These are phyloP conservation scores for Spinibarbus caldwelli DNA, from an alignment of 2,797 vertebrate species.

Conservation along the genomic window DNA sequence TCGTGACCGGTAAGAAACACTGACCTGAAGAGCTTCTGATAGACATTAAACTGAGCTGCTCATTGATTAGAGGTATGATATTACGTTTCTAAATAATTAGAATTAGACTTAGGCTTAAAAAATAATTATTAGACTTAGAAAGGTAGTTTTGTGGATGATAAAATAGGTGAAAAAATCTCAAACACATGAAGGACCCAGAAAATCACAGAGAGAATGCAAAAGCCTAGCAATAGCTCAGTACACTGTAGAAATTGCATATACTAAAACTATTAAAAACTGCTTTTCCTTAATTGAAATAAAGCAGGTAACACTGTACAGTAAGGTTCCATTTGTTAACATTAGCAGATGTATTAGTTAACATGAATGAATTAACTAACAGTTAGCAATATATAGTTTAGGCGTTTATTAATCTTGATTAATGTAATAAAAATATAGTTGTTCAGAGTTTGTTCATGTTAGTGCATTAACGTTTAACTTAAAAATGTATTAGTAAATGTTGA, in stretches of 20 bases:
- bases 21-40: not conserved
- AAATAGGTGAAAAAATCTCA: too few species aligned
- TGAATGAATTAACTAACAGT: not conserved
- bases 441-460: not conserved
- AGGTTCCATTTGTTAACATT: not conserved
- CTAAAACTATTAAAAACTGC: too few species aligned
- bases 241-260: not conserved
- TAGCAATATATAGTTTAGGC: not conserved
- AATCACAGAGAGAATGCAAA: not conserved
- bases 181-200: not conserved
- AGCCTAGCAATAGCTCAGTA: not conserved
- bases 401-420: not conserved
- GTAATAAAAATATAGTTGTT: not conserved
- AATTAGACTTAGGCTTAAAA: too few species aligned
- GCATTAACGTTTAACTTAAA: not conserved
- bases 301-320: not conserved
- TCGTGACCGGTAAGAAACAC: slow-evolving; percentile 83
- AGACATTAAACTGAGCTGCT: not conserved
- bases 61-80: not conserved
- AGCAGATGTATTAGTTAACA: not conserved
- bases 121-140: too few species aligned
- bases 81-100: not conserved
- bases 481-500: not conserved
- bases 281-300: not conserved
- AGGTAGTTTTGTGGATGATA: not conserved